Percentiles rank a stretch among this genome's conserved stretches.
Evolutionary conservation across 2,797 vertebrate species (phyloP).

Genomic region (Discoglossus pictus): DNA sequence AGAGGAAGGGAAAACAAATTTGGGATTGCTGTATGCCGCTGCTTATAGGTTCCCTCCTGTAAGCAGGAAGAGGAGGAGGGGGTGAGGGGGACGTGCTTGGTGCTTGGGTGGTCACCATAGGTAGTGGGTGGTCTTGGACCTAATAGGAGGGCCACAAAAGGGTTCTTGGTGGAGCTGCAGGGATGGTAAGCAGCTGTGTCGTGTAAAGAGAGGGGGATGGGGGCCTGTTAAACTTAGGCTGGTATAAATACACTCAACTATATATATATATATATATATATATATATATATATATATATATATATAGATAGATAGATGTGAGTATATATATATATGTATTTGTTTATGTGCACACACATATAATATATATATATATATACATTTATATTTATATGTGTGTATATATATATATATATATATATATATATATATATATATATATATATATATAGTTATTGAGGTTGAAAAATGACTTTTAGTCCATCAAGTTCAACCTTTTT

Average conservation of each 20-base stretch:
- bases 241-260: slow-evolving; percentile 16
- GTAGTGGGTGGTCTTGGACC: slow-evolving; percentile 61
- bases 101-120: slow-evolving; percentile 63
- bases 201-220: slow-evolving; percentile 29
- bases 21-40: slow-evolving; percentile 12
- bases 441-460: too few relatives aligned
- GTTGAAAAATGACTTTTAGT: too few relatives aligned
- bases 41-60: slow-evolving; percentile 41
- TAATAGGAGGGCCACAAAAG: slow-evolving; percentile 47
- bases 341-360: too few relatives aligned
- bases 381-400: too few relatives aligned
- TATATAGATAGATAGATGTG: slow-evolving; percentile 2
- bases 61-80: slow-evolving; percentile 49
- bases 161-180: slow-evolving; percentile 46
- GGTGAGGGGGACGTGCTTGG: slow-evolving; percentile 16
- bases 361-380: too few relatives aligned
- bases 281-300: slow-evolving; percentile 15
- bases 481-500: too few relatives aligned
- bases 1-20: slow-evolving; percentile 43
- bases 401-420: too few relatives aligned
- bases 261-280: slow-evolving; percentile 6
- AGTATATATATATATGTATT: too few relatives aligned
- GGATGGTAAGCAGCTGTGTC: slow-evolving; percentile 38
- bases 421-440: too few relatives aligned
- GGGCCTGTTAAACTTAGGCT: slow-evolving; percentile 30